A percentile compares a stretch with the other conserved stretches of the same genome.
These are phyloP conservation scores for Sebastes vulpes DNA, from an alignment of 2,797 vertebrate species.

Conservation along the genomic window DNA sequence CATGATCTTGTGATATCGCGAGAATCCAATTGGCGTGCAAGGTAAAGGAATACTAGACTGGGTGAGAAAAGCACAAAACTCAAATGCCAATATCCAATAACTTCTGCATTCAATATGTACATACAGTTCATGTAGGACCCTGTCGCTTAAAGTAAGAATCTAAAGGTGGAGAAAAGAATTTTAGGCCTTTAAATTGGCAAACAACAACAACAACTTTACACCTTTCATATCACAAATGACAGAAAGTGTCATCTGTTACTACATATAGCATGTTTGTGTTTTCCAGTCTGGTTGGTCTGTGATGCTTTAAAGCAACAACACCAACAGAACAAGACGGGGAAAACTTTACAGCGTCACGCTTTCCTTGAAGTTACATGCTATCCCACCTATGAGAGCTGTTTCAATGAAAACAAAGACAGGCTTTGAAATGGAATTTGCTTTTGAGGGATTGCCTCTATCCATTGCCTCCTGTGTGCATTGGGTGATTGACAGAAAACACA, in stretches of 20 bases:
- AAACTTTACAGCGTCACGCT: conserved; percentile 1
- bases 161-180: not conserved
- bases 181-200: not conserved
- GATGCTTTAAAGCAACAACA: not conserved
- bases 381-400: conserved; percentile 8
- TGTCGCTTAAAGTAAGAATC: not conserved
- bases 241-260: not conserved
- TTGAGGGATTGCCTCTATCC: conserved; percentile 7
- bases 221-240: not conserved
- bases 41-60: not conserved
- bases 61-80: not conserved
- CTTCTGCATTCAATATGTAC: not conserved
- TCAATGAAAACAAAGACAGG: conserved; percentile 41
- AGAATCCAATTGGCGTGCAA: not conserved
- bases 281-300: not conserved
- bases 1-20: too few species aligned
- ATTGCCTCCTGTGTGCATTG: conserved; percentile 7
- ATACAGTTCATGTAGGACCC: not conserved
- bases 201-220: not conserved
- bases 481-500: conserved; percentile 44
- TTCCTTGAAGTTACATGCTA: conserved; percentile 6
- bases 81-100: not conserved
- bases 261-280: not conserved
- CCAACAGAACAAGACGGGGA: not conserved
- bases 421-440: conserved; percentile 11